Percentiles rank a stretch among this genome's conserved stretches.
phyloP scores from a whole-genome alignment of 2,888 invertebrate species.

The Minunthozetes semirufus region DNA sequence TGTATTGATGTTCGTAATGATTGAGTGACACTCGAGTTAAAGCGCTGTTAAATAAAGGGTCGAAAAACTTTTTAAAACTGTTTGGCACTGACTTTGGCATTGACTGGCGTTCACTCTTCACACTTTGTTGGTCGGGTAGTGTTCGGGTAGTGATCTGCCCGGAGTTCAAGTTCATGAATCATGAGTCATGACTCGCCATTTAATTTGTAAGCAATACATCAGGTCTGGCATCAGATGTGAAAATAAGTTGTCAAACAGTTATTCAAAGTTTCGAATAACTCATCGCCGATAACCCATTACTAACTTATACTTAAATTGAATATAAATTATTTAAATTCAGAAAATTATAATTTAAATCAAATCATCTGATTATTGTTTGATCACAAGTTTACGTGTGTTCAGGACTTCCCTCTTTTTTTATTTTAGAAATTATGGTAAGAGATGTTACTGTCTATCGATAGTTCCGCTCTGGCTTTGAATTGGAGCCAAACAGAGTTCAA shows the following conservation, averaged over 20 bases:
- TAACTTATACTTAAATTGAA: no score
- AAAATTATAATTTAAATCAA: background rate
- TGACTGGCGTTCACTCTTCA: background rate
- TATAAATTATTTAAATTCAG: no score
- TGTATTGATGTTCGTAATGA: background rate
- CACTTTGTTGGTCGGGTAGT: background rate
- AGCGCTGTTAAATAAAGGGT: background rate
- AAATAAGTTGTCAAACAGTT: slow-evolving; percentile 1
- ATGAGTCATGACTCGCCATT: slow-evolving; percentile 7
- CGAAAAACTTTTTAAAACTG: background rate
- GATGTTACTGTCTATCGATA: no score
- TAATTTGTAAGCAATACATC: background rate
- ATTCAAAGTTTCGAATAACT: no score
- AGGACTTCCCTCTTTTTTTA: no score
- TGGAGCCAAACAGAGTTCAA: background rate
- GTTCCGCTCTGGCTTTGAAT: no score
- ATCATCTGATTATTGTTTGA: slow-evolving; percentile 6
- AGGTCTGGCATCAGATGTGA: background rate
- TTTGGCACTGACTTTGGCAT: background rate
- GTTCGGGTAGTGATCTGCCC: background rate
- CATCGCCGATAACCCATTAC: no score
- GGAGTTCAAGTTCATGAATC: slow-evolving; percentile 23
- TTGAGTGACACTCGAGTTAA: background rate
- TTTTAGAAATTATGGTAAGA: no score
- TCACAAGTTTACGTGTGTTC: background rate